Evolutionary conservation across 37 sponge, comb jelly and placozoan species (phyloP).

Genomic region (Crambe crambe): DNA sequence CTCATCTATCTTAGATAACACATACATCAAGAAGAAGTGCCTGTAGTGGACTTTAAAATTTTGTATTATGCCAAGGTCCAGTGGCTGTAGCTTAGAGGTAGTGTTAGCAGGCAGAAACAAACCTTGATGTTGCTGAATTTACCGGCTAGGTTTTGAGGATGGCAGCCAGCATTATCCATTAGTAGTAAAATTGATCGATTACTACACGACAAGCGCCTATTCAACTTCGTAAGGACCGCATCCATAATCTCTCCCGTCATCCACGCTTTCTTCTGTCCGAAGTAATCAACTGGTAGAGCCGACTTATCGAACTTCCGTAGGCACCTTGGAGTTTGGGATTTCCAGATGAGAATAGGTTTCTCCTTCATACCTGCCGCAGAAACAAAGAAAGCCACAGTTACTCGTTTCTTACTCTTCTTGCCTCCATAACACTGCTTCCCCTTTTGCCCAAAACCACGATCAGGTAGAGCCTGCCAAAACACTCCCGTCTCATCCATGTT

Average conservation of each 20-base stretch:
- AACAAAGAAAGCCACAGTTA: constrained; percentile 63
- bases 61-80: no score
- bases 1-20: constrained; percentile 54
- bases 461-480: constrained; percentile 66
- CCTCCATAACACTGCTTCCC: constrained; percentile 65
- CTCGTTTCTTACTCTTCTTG: constrained; percentile 47
- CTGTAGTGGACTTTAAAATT: constrained; percentile 53
- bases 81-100: constrained; percentile 64
- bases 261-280: constrained; percentile 70
- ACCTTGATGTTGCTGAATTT: constrained; percentile 69
- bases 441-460: constrained; percentile 56
- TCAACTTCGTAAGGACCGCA: constrained; percentile 35
- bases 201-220: constrained; percentile 14
- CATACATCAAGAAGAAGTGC: constrained; percentile 21
- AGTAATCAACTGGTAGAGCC: constrained; percentile 35
- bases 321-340: constrained; percentile 51
- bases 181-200: constrained; percentile 34
- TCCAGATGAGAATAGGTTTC: constrained; percentile 50
- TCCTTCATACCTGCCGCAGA: no score
- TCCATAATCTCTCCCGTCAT: constrained; percentile 66
- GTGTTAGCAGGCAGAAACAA: constrained; percentile 65
- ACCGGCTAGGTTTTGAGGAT: constrained; percentile 21
- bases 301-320: constrained; percentile 28
- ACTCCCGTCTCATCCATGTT: constrained; percentile 49
- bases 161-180: constrained; percentile 73